Base-by-base conservation (phyloP, 1,140 invertebrate species). In the Tetragonula clypearis region DNA sequence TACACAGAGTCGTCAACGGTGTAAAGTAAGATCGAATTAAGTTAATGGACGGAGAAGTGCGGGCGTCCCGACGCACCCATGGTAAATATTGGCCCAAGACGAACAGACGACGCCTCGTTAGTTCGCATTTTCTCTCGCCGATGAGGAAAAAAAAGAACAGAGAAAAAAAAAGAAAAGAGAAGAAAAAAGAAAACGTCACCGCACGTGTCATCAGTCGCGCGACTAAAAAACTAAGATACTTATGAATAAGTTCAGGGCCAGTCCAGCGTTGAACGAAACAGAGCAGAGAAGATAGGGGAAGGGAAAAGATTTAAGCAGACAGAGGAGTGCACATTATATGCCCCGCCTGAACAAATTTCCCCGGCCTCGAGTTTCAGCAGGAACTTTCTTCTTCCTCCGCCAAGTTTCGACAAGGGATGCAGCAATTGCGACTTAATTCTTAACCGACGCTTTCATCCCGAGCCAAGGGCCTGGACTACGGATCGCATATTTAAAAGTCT, bases 11-110 rank as follows among this genome's bases (percentile, higher is more conserved):
- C 26, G 53, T 26, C 3, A 66, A 55, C 30, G 56, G 55, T 58
- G 82, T 69, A 84, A 79, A 79, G 86, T 86, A 88, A 81, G 84
- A 82, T 84, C 87, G 82, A 89, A 89, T 90, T 82, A 89, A 89
- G 53, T 87, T 90, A 90, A 90, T 90, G 88, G 87, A 86, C 66
- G 87, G 41, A 86, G 81, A 78, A 88, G 79, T 83, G 85, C 84
- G 84, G 62, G 58, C 55, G 81, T 86, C 77, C 75, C 82, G 85
- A 87, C 88, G 77, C 85, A 74, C 81, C 88, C 82, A 85, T 55
- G 81, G 79, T 81, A 90, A 90, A 90, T 90, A 90, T 90, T 90
- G 69, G 88, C 71, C 41, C 41, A 82, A 12, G 56, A 87, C 53
- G 73, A 81, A 69, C 62, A 68, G 58, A 21, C 65, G 77, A 26